phyloP scores from a whole-genome alignment of 2,888 invertebrate genomes.

The Andrena bicolor region DNA sequence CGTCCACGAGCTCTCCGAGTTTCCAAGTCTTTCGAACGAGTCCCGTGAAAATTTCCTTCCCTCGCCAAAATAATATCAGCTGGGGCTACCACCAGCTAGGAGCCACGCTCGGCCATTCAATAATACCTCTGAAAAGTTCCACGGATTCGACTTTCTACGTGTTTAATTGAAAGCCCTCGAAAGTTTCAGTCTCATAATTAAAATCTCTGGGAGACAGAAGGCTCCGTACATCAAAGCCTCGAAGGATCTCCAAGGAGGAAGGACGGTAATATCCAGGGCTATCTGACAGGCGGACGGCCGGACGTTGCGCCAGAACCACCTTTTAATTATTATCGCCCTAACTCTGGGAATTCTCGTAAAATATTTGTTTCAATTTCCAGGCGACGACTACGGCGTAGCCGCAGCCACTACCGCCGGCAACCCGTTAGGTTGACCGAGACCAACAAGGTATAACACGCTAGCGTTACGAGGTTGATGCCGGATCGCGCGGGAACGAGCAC shows the following conservation, averaged over 20 bases:
- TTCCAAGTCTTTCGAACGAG: neutral
- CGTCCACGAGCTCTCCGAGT: neutral
- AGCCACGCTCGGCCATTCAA: conserved; percentile 18
- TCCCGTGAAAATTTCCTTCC: neutral
- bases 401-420: conserved; percentile 38
- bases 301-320: conserved; percentile 63
- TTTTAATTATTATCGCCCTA: conserved; percentile 78
- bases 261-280: conserved; percentile 63
- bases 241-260: conserved; percentile 45
- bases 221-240: conserved; percentile 66
- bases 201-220: conserved; percentile 61
- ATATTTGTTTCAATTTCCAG: conserved; percentile 80
- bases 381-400: conserved; percentile 56
- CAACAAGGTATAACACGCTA: conserved; percentile 60
- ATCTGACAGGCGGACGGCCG: conserved; percentile 51
- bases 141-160: conserved; percentile 42
- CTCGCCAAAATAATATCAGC: neutral
- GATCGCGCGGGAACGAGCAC: conserved; percentile 43
- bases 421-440: conserved; percentile 61
- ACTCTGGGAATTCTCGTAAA: conserved; percentile 74
- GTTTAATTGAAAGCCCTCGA: conserved; percentile 57
- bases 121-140: conserved; percentile 36
- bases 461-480: conserved; percentile 45
- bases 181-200: conserved; percentile 69
- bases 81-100: neutral